Conservation (phyloP, 2,797 vertebrate species). For the Mionectes olivaceus region DNA sequence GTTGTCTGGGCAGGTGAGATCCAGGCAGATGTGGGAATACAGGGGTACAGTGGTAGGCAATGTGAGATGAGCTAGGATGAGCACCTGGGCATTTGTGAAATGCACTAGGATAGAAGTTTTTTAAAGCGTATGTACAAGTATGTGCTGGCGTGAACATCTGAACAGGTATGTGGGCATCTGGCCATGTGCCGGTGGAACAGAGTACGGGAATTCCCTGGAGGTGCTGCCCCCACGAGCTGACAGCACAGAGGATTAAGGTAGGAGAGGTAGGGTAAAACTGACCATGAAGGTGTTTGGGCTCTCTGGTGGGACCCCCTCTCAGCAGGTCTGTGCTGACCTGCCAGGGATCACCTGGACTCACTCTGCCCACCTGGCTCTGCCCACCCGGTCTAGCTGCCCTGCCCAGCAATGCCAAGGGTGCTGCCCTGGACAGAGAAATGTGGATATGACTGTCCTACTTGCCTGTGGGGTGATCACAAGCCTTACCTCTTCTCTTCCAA, state of each 20-base stretch:
- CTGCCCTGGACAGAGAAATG: background rate
- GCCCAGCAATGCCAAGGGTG: background rate
- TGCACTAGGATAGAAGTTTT: background rate
- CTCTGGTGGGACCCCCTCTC: background rate
- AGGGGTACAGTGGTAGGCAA: background rate
- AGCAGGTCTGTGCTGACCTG: background rate
- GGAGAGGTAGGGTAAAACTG: background rate
- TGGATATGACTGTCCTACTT: background rate
- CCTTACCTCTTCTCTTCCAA: slow-evolving; percentile 24
- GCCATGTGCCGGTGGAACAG: background rate
- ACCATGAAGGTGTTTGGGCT: background rate
- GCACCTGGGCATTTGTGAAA: background rate
- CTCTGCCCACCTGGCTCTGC: background rate
- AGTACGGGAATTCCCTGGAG: background rate
- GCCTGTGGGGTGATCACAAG: background rate
- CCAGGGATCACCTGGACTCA: background rate
- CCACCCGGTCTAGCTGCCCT: background rate
- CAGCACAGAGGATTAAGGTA: background rate
- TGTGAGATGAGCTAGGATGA: background rate
- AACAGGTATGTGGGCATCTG: background rate
- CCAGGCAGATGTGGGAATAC: background rate
- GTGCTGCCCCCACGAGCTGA: background rate
- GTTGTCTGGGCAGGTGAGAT: background rate
- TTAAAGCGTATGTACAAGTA: background rate
- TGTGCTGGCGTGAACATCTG: background rate